Conservation (phyloP, 2,888 invertebrate species). For the Blastobasis adustella region DNA sequence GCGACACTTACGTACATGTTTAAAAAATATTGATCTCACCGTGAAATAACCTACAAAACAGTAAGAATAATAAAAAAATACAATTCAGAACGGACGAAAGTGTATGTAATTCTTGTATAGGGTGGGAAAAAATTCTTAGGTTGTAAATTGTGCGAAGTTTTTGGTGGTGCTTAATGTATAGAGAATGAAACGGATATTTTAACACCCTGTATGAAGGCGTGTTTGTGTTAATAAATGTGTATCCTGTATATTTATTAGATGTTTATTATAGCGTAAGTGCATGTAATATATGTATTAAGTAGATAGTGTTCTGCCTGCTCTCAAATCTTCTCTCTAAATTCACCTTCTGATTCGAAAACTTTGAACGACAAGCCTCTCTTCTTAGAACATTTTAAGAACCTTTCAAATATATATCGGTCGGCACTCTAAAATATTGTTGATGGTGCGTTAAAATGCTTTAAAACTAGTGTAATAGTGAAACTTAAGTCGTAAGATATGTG, state of each 20-base stretch:
- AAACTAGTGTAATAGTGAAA: constrained; percentile 13
- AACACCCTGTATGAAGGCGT: background rate
- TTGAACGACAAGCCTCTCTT: constrained; percentile 12
- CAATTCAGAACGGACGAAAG: too few species aligned
- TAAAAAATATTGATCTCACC: too few species aligned
- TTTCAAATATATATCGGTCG: background rate
- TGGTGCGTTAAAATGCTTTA: constrained; percentile 43
- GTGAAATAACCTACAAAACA: too few species aligned
- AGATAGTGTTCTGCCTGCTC: background rate
- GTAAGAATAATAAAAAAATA: too few species aligned
- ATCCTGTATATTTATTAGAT: background rate
- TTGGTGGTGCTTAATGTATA: background rate
- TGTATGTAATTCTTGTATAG: too few species aligned
- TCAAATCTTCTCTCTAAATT: too few species aligned
- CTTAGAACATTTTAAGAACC: background rate
- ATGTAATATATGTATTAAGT: background rate
- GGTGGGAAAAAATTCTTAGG: background rate
- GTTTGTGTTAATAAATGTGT: background rate
- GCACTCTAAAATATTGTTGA: constrained; percentile 22
- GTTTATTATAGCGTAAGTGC: background rate
- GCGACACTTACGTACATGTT: too few species aligned
- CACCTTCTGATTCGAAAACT: background rate
- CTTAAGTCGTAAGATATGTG: background rate
- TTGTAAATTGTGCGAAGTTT: background rate
- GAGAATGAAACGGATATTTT: background rate